These are phyloP conservation scores for Drosophila tropicalis DNA, from an alignment of 1,140 invertebrate species.

Conservation along the genomic window DNA sequence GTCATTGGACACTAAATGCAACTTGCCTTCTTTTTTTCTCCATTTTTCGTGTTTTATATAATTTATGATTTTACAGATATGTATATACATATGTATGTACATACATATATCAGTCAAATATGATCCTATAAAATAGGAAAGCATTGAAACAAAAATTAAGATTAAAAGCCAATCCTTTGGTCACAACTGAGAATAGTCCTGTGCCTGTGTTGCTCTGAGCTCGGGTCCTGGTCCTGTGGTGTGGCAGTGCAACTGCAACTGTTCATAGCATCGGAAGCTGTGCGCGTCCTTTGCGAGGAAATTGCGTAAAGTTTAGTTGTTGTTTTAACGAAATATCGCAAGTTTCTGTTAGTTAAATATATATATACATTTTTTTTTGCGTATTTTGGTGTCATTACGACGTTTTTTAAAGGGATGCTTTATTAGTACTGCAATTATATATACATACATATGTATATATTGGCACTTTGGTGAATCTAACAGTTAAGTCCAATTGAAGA, in stretches of 20 bases:
- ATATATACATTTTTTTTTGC: no score
- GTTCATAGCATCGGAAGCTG: conserved; percentile 32
- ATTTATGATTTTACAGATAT: no score
- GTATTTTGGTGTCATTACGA: neutral
- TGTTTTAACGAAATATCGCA: conserved; percentile 33
- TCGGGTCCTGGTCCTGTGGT: conserved; percentile 8
- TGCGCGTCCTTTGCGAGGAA: conserved; percentile 20
- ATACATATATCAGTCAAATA: no score
- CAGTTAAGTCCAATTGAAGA: conserved; percentile 54
- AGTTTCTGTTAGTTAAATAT: conserved; percentile 17
- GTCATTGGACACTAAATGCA: no score
- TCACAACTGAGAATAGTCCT: conserved; percentile 41
- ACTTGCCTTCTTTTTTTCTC: no score
- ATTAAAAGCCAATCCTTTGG: neutral
- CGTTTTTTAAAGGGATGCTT: conserved; percentile 31
- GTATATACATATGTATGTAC: no score
- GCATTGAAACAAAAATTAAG: neutral
- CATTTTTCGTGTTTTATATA: no score
- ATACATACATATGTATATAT: neutral
- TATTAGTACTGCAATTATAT: conserved; percentile 44
- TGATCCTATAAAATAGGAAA: neutral
- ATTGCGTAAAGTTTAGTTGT: neutral
- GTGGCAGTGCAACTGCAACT: conserved; percentile 75
- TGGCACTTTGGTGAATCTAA: conserved; percentile 28
- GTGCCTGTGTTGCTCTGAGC: conserved; percentile 2